Conservation (phyloP, 1,140 invertebrate species). For the Aphis gossypii region DNA sequence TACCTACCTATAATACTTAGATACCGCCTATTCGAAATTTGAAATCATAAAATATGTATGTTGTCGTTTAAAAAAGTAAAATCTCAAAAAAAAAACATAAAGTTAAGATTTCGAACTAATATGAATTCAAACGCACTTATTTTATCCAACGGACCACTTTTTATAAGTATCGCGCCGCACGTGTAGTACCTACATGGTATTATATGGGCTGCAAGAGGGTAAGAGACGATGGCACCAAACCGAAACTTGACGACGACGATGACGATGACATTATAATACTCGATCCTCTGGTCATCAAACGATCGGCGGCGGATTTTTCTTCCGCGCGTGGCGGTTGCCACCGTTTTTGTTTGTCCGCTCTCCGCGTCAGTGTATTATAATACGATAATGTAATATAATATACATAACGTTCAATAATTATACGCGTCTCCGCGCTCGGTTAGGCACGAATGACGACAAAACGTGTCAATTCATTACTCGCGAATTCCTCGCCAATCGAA, state of each 20-base stretch:
- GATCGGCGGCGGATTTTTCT: neutral
- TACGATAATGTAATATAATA: neutral
- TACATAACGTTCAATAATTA: neutral
- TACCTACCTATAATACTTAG: too few species aligned
- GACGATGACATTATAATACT: neutral
- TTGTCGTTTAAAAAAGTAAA: neutral
- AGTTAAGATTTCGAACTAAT: too few species aligned
- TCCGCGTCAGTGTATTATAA: neutral
- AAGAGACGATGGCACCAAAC: neutral
- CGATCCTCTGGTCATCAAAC: neutral
- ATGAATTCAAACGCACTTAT: neutral
- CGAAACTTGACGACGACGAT: neutral
- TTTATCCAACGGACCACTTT: neutral
- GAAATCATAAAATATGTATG: neutral
- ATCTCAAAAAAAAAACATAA: neutral
- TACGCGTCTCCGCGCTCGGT: too few species aligned
- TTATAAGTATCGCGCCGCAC: neutral
- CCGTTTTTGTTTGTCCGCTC: neutral
- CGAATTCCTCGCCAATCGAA: neutral
- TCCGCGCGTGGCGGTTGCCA: neutral
- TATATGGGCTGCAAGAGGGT: too few species aligned
- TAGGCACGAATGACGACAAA: neutral
- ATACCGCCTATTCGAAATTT: neutral
- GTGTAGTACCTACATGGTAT: neutral
- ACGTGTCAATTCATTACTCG: neutral